Evolutionary conservation across 2,888 invertebrate genomes (phyloP).

Genomic region (Platycheirus rosarum): DNA sequence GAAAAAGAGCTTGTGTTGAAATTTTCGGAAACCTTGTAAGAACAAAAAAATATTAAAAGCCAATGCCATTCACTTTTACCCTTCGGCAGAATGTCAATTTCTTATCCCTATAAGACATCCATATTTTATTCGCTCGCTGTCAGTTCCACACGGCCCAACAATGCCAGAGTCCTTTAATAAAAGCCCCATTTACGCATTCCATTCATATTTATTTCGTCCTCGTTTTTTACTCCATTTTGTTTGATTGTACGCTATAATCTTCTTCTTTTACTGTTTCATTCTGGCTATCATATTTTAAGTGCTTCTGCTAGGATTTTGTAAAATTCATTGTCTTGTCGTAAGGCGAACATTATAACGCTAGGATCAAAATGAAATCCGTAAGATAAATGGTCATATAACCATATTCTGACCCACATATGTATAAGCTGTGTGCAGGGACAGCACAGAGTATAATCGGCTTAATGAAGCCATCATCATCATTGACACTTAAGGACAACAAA

Average conservation of each 20-base stretch:
- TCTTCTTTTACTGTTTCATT: slow-evolving; percentile 36
- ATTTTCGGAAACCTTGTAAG: neutral
- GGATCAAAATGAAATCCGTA: slow-evolving; percentile 46
- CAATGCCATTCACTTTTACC: slow-evolving; percentile 52
- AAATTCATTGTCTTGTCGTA: slow-evolving; percentile 70
- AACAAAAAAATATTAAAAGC: slow-evolving; percentile 61
- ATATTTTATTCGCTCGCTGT: slow-evolving; percentile 70
- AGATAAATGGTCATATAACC: slow-evolving; percentile 69
- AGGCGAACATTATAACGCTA: slow-evolving; percentile 40
- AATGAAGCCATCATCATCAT: slow-evolving; percentile 70
- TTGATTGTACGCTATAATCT: slow-evolving; percentile 50
- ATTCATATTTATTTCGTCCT: slow-evolving; percentile 66
- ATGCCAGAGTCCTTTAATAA: slow-evolving; percentile 67
- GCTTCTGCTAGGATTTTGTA: slow-evolving; percentile 65
- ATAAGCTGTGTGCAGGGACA: slow-evolving; percentile 44
- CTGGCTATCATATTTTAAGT: slow-evolving; percentile 60
- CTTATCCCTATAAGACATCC: slow-evolving; percentile 67
- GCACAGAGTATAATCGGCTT: slow-evolving; percentile 60
- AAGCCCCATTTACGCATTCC: slow-evolving; percentile 65
- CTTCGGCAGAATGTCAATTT: slow-evolving; percentile 63
- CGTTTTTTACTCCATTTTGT: slow-evolving; percentile 10
- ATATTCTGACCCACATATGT: slow-evolving; percentile 67
- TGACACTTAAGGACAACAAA: slow-evolving; percentile 53
- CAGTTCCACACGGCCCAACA: slow-evolving; percentile 71
- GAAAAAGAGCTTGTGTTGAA: slow-evolving; percentile 43